Base-by-base conservation (phyloP, 1,140 invertebrate species). In the Rhopalosiphum padi region DNA sequence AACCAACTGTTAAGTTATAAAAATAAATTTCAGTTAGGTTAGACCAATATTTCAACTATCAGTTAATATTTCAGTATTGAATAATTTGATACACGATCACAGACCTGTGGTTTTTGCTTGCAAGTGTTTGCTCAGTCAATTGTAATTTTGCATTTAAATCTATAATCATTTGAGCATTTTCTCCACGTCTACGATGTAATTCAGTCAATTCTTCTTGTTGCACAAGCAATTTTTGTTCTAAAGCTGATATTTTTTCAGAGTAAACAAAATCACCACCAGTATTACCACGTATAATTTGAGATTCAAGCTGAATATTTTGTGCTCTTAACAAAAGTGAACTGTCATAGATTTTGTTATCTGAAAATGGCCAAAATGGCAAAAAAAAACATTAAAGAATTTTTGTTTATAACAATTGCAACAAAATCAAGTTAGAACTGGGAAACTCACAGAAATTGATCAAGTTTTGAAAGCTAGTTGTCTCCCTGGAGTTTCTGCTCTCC, bases 131-230 rank as follows among this genome's bases (percentile, higher is more conserved):
- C 94, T 98, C 98, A 95, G 98, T 97, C 94, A 98, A 98, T 95
- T 98, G 97, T 37, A 99, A 95, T 95, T 97, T 97, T 94, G 97
- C 96, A 96, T 98, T 98, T 6, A 99, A 96, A 95, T 98, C 98
- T 87, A 99, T 97, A 93, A 99, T 98, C 96, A 98, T 97, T 95
- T 99, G 98, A 1, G 98, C 96, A 96, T 99, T 98, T 96, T 99
- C 98, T 90, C 98, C 98, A 95, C 98, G 97, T 93, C 97, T 96
- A 94, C 97, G 97, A 95, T 99, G 98, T 51, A 99, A 95, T 92
- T 98, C 98, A 21, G 98, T 98, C 9, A 99, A 95, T 95, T 99
- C 98, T 96, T 99, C 98, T 95, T 99, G 98, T 95, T 99, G 97
- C 37, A 96, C 96, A 91, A 98, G 95, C 51, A 98, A 95, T 95